These are phyloP conservation scores for Epizoanthus stellaris DNA, from an alignment of 92 coral and sea anemone genomes.

Conservation along the genomic window DNA sequence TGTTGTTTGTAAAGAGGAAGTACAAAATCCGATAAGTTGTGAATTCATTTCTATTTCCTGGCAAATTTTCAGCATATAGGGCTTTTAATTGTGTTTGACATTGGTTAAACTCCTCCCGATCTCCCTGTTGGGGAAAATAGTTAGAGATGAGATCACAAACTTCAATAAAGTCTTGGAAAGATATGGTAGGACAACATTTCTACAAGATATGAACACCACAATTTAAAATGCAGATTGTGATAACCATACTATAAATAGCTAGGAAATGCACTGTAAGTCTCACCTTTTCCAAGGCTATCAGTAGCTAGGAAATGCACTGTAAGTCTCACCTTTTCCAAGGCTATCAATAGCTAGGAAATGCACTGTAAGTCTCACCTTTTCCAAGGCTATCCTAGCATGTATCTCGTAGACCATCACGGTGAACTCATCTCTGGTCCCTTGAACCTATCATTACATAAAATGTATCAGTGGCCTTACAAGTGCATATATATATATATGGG, in stretches of 20 bases:
- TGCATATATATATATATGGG: no score
- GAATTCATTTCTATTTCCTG: conserved; percentile 83
- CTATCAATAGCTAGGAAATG: no score
- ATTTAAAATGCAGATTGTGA: neutral
- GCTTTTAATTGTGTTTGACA: conserved; percentile 98
- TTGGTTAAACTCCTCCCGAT: conserved; percentile 99
- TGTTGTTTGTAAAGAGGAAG: conserved; percentile 84
- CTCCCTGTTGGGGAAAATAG: conserved; percentile 68
- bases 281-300: no score
- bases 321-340: no score
- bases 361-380: conserved; percentile 61
- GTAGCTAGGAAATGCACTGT: neutral
- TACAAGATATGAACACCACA: neutral
- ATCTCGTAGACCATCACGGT: conserved; percentile 95
- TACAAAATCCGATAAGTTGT: conserved; percentile 92
- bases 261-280: neutral
- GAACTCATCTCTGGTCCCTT: conserved; percentile 96
- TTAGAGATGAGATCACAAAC: neutral
- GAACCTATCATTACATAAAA: conserved; percentile 70
- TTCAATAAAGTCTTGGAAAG: neutral
- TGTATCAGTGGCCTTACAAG: no score
- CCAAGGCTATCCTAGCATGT: conserved; percentile 99
- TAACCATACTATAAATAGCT: neutral
- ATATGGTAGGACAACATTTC: neutral
- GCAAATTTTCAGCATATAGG: conserved; percentile 79